Evolutionary conservation across 2,888 invertebrate genomes (phyloP).

Genomic region (Choreutis nemorana): DNA sequence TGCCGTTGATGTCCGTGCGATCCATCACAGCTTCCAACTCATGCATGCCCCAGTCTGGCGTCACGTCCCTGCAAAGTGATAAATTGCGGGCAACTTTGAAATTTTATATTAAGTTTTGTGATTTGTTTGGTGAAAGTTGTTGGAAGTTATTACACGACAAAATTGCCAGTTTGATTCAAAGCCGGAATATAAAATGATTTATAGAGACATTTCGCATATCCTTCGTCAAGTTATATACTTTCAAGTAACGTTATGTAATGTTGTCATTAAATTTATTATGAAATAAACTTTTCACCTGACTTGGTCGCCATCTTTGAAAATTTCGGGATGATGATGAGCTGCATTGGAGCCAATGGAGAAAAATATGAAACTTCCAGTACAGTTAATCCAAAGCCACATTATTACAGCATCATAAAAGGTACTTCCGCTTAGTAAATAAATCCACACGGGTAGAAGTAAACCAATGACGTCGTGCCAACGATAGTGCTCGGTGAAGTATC

Average conservation of each 20-base stretch:
- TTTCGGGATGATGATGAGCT: constrained; percentile 81
- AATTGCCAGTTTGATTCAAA: too few relatives aligned
- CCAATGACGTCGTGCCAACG: constrained; percentile 38
- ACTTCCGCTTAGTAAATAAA: constrained; percentile 36
- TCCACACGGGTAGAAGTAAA: constrained; percentile 42
- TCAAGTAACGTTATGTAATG: too few relatives aligned
- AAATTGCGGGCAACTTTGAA: too few relatives aligned
- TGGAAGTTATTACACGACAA: too few relatives aligned
- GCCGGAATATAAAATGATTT: too few relatives aligned
- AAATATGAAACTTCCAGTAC: constrained; percentile 68
- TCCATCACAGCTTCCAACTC: constrained; percentile 81
- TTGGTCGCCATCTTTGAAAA: constrained; percentile 80
- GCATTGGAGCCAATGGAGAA: constrained; percentile 73
- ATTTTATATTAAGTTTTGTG: too few relatives aligned
- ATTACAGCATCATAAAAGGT: constrained; percentile 30
- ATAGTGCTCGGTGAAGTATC: constrained; percentile 30
- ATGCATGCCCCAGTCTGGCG: constrained; percentile 78
- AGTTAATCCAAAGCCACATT: constrained; percentile 64
- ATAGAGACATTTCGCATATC: too few relatives aligned
- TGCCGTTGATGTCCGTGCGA: constrained; percentile 71
- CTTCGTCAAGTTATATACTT: too few relatives aligned
- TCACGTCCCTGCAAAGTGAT: constrained; percentile 34
- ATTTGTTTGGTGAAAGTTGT: too few relatives aligned
- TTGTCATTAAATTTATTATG: not conserved
- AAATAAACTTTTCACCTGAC: constrained; percentile 26